Conservation (phyloP, 2,888 invertebrate genomes). For the Tenodera sinensis region DNA sequence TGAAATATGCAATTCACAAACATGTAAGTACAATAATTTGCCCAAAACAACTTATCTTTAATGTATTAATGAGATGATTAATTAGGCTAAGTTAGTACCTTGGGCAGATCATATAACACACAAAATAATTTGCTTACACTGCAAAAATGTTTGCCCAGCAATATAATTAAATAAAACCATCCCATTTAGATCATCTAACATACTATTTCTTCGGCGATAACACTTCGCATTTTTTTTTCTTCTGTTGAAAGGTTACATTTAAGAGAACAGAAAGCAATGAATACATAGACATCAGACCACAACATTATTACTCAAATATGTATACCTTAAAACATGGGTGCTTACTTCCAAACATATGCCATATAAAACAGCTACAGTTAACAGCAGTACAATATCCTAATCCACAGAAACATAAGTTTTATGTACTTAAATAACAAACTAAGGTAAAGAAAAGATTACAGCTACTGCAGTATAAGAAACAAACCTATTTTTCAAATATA, state of each 20-base stretch:
- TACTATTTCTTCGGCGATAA: neutral
- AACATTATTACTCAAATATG: neutral
- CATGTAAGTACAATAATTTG: conserved; percentile 14
- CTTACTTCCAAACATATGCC: neutral
- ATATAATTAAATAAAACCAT: neutral
- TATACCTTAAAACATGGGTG: neutral
- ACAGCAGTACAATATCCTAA: neutral
- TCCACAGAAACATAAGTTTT: neutral
- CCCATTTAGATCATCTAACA: neutral
- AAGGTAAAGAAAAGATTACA: neutral
- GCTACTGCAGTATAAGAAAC: neutral
- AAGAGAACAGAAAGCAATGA: neutral
- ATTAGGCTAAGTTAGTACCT: conserved; percentile 4
- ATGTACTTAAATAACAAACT: neutral
- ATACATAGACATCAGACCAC: neutral
- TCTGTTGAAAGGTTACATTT: neutral
- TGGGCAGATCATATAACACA: conserved; percentile 5
- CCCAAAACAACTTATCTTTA: conserved; percentile 13
- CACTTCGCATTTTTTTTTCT: neutral
- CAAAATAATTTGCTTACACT: neutral
- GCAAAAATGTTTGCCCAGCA: neutral
- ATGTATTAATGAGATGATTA: neutral
- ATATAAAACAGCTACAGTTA: neutral
- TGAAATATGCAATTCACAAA: conserved; percentile 11
- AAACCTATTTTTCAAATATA: neutral